Base-by-base conservation (phyloP, 2,113 vertebrate species). In the Rhinopomastus cyanomelas region DNA sequence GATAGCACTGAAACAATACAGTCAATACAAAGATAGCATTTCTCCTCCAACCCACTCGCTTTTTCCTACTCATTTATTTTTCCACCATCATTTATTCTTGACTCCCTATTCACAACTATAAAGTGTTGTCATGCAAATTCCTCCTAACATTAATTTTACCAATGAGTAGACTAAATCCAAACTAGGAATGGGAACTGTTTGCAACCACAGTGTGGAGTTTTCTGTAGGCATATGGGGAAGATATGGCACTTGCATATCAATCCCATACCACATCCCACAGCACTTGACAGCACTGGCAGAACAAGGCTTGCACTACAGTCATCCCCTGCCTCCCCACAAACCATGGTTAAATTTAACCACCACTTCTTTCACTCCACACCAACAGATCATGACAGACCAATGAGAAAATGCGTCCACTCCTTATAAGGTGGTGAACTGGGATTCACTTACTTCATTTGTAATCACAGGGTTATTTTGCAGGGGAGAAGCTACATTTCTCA, bases 1-100 rank as follows among this genome's bases (percentile, higher is more conserved):
- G 87, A 71, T 42, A 60, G 83, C 69, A 80, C 46, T 46, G 42
- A 87, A 84, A 81, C 77, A 92, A 89, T 69, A 26, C 95, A 96
- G 69, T 48, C 37, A 82, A 80, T 39, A 89, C 56, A 94, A 88
- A 94, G 66, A 89, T 16, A 64, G 77, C 4, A 1, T 66, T 71
- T 85, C 87, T 56, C 86, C 69, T 79, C 76, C 65, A 37, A 29
- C 72, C 30, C 60, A 56, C 81, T 94, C 51, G 27, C 62, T 92
- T 89, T 64, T 89, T 34, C 36, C 80, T 62, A 76, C 81, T 71
- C 65, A 20, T 78, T 87, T 57, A 51, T 90, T 77, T 89, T 81
- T 87, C 80, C 86, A 81, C 26, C 74, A 87, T 90, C 94, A 68
- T 85, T 86, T 66, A 81, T 85, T 85, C 68, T 30, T 39, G 56